phyloP scores from a whole-genome alignment of 2,888 invertebrate genomes.

The Rhabditophanes sp. region DNA sequence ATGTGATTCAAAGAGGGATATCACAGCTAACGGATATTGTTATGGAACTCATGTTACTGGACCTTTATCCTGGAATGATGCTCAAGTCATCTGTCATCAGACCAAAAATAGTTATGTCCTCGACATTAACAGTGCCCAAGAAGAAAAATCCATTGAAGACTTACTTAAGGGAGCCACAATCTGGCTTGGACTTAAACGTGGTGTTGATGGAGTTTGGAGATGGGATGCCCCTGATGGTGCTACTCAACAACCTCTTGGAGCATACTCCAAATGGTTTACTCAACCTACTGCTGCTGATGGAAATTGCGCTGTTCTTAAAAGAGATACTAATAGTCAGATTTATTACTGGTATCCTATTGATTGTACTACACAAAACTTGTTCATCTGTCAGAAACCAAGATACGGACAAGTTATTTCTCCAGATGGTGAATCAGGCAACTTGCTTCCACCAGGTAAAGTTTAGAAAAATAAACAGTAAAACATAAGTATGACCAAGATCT shows the following conservation, averaged over 20 bases:
- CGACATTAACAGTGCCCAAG: constrained; percentile 5
- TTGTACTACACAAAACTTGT: constrained; percentile 7
- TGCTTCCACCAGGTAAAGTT: too few species aligned
- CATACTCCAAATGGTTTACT: constrained; percentile 5
- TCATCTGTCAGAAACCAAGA: constrained; percentile 18
- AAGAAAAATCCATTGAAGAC: constrained; percentile 4
- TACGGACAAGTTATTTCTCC: too few species aligned
- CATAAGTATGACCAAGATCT: too few species aligned
- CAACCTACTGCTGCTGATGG: constrained; percentile 13
- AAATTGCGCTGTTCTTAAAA: constrained; percentile 11
- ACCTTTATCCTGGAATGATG: constrained; percentile 13
- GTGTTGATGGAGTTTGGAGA: constrained; percentile 14
- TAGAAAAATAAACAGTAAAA: too few species aligned
- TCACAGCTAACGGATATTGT: too few species aligned
- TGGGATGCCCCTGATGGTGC: constrained; percentile 21
- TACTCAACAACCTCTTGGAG: constrained; percentile 11
- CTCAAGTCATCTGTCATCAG: constrained; percentile 12
- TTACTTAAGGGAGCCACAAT: constrained; percentile 1
- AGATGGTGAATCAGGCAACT: too few species aligned
- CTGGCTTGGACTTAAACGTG: constrained; percentile 19
- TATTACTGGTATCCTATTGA: constrained; percentile 18
- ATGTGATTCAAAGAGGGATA: too few species aligned
- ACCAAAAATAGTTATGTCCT: background rate
- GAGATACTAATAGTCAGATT: constrained; percentile 14
- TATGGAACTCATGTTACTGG: too few species aligned